phyloP scores from a whole-genome alignment of 2,888 invertebrate genomes.

The Acrobasis consociella region DNA sequence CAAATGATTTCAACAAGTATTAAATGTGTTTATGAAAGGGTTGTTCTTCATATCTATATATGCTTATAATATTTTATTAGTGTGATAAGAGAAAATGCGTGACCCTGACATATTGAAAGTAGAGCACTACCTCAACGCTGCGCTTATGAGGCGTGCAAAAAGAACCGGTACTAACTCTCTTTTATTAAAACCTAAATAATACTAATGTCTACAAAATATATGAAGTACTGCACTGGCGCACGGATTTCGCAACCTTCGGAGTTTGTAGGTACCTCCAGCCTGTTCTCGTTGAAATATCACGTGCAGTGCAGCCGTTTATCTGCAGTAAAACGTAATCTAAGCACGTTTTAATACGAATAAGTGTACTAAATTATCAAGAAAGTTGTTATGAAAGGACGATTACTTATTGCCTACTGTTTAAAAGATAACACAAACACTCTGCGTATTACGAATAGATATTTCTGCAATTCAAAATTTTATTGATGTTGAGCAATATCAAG shows the following conservation, averaged over 20 bases:
- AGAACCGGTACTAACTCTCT: too few species aligned
- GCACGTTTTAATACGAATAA: conserved; percentile 13
- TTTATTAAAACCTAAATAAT: too few species aligned
- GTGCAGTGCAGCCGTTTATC: conserved; percentile 12
- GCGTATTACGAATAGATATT: background rate
- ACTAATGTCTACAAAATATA: background rate
- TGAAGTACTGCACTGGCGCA: background rate
- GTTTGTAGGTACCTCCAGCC: background rate
- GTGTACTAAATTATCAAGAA: conserved; percentile 14
- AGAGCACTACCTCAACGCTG: too few species aligned
- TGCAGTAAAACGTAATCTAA: conserved; percentile 17
- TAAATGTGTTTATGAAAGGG: too few species aligned
- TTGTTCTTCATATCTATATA: too few species aligned
- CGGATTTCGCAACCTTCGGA: conserved; percentile 14
- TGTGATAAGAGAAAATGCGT: too few species aligned
- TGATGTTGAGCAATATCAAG: too few species aligned
- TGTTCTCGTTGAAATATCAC: conserved; percentile 14
- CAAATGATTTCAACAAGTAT: too few species aligned
- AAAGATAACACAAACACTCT: background rate
- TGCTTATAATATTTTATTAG: too few species aligned
- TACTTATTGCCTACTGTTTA: background rate
- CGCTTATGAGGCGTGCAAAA: too few species aligned
- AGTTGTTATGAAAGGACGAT: conserved; percentile 9
- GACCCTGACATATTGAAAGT: too few species aligned
- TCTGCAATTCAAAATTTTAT: too few species aligned